Evolutionary conservation across 2,888 invertebrate species (phyloP).

Genomic region (Apoderus coryli): DNA sequence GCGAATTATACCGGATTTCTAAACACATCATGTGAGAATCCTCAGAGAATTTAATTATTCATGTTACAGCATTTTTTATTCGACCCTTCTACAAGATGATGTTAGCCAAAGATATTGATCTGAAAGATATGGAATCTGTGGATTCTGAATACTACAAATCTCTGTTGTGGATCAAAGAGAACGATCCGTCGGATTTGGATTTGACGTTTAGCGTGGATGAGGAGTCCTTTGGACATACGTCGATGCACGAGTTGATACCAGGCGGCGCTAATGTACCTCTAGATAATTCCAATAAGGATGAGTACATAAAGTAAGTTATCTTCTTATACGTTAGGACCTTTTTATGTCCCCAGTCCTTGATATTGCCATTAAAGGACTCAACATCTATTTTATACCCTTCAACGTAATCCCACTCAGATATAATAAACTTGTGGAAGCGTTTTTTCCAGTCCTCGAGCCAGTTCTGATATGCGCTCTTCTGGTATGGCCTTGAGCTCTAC

Average conservation of each 20-base stretch:
- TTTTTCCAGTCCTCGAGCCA: too few species aligned
- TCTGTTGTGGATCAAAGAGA: slow-evolving; percentile 88
- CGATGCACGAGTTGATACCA: slow-evolving; percentile 80
- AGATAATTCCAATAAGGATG: slow-evolving; percentile 89
- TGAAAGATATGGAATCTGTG: slow-evolving; percentile 98
- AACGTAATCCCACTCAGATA: too few species aligned
- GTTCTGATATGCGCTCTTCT: too few species aligned
- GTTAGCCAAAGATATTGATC: slow-evolving; percentile 83
- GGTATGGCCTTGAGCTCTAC: too few species aligned
- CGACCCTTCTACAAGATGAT: slow-evolving; percentile 99
- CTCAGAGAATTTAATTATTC: slow-evolving; percentile 7
- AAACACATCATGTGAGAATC: too few species aligned
- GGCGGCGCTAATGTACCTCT: slow-evolving; percentile 82
- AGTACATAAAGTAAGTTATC: slow-evolving; percentile 82
- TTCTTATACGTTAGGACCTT: too few species aligned
- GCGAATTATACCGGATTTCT: too few species aligned
- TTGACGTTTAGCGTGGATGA: slow-evolving; percentile 94
- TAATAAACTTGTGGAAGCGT: too few species aligned
- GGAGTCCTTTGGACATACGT: slow-evolving; percentile 90
- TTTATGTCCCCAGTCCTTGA: too few species aligned
- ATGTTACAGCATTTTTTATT: slow-evolving; percentile 83
- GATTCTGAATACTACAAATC: slow-evolving; percentile 99
- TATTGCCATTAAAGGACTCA: too few species aligned
- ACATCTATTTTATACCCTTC: too few species aligned
- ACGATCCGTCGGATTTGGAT: slow-evolving; percentile 89